A percentile compares a stretch with the other conserved stretches of the same genome.
Conservation (phyloP, 2,888 invertebrate genomes). For the Tetranychus truncatus region DNA sequence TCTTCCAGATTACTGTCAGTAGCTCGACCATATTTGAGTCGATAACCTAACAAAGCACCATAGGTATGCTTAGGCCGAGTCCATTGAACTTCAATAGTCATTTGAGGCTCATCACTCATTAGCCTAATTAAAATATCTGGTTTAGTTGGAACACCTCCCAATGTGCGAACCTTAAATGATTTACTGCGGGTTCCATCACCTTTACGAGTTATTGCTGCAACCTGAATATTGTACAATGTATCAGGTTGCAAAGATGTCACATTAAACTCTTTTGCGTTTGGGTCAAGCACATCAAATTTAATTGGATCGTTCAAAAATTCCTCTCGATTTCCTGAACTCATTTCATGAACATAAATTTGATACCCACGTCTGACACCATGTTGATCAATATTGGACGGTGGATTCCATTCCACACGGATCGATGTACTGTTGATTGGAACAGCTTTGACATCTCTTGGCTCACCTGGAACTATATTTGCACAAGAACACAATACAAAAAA, state of each 20-base stretch:
- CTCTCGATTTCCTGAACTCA: slow-evolving; percentile 47
- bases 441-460: slow-evolving; percentile 79
- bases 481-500: slow-evolving; percentile 9
- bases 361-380: slow-evolving; percentile 92
- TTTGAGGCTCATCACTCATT: slow-evolving; percentile 64
- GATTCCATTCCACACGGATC: slow-evolving; percentile 81
- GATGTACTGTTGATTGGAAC: slow-evolving; percentile 84
- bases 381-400: slow-evolving; percentile 70
- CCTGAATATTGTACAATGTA: slow-evolving; percentile 67
- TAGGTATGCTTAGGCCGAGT: slow-evolving; percentile 67
- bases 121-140: slow-evolving; percentile 44
- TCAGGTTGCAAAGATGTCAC: slow-evolving; percentile 82
- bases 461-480: slow-evolving; percentile 65
- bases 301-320: slow-evolving; percentile 67
- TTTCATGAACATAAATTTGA: slow-evolving; percentile 83
- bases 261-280: slow-evolving; percentile 52
- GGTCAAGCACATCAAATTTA: slow-evolving; percentile 65
- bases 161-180: slow-evolving; percentile 67
- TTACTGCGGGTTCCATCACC: slow-evolving; percentile 86
- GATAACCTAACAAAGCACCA: slow-evolving; percentile 68
- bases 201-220: slow-evolving; percentile 83
- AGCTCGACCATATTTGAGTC: slow-evolving; percentile 62
- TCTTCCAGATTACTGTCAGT: slow-evolving; percentile 24
- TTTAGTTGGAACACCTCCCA: slow-evolving; percentile 50
- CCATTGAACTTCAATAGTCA: slow-evolving; percentile 82